Evolutionary conservation across 2,113 vertebrate genomes (phyloP).

Genomic region (Leucosticte australis): DNA sequence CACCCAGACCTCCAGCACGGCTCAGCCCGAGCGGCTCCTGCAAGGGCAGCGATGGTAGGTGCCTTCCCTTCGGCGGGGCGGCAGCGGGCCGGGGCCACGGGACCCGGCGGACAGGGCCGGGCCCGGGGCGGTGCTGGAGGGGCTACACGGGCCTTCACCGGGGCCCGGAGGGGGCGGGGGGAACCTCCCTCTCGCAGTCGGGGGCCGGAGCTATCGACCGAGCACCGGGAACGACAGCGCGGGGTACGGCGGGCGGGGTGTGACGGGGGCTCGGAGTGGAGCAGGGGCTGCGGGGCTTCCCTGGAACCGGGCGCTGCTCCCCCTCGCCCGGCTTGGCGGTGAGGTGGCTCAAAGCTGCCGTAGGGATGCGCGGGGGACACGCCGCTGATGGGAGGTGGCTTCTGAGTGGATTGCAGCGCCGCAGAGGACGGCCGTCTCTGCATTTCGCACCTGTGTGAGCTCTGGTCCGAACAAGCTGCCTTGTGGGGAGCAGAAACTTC

Average conservation of each 20-base stretch:
- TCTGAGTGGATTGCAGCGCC: background rate
- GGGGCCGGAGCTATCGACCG: background rate
- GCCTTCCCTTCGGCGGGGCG: background rate
- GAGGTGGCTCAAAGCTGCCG: background rate
- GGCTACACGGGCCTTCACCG: background rate
- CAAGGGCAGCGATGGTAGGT: conserved; percentile 71
- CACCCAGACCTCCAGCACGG: background rate
- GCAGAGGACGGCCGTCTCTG: background rate
- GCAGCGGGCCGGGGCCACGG: too few species aligned
- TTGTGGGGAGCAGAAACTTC: background rate
- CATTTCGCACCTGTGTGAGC: background rate
- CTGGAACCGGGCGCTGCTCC: background rate
- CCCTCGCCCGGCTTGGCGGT: background rate
- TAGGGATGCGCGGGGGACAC: background rate
- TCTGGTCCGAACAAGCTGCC: background rate
- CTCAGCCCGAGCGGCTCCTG: background rate
- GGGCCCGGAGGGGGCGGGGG: background rate
- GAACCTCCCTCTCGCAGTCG: background rate
- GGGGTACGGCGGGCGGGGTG: background rate
- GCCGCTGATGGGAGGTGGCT: background rate
- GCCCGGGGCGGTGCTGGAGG: background rate
- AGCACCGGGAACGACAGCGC: background rate
- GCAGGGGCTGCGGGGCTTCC: background rate
- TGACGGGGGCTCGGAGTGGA: too few species aligned
- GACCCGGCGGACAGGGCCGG: too few species aligned